Conservation (phyloP, 2,113 vertebrate genomes). For the Alouatta palliata region DNA sequence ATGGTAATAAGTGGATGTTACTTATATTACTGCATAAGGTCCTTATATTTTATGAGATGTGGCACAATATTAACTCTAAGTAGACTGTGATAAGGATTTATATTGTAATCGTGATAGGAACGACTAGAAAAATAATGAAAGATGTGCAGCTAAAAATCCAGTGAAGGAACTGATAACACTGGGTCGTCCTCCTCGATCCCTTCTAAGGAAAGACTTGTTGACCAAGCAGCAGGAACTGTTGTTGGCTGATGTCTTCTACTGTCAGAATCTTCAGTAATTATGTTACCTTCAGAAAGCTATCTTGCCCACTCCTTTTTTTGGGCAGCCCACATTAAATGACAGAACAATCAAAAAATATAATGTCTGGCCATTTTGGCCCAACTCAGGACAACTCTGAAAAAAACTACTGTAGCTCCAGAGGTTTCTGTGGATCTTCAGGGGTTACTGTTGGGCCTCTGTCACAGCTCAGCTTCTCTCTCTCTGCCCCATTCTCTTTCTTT, state of each 20-base stretch:
- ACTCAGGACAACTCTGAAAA: neutral
- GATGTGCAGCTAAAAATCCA: neutral
- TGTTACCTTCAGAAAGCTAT: neutral
- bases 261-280: neutral
- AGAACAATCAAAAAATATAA: neutral
- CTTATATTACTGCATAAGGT: neutral
- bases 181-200: neutral
- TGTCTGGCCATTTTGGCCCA: neutral
- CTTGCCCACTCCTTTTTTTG: neutral
- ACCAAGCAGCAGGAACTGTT: neutral
- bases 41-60: neutral
- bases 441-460: neutral
- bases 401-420: neutral
- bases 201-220: neutral
- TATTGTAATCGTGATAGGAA: neutral
- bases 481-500: neutral
- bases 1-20: neutral
- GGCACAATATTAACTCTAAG: no score
- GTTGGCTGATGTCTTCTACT: neutral
- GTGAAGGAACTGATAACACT: neutral
- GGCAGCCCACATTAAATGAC: neutral
- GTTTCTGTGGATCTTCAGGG: neutral
- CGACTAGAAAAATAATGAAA: neutral
- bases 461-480: neutral
- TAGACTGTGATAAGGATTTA: neutral